Evolutionary conservation across 2,888 invertebrate species (phyloP), one percentile per base, ranked within the genome.

Genomic region (Atrina japonica): DNA sequence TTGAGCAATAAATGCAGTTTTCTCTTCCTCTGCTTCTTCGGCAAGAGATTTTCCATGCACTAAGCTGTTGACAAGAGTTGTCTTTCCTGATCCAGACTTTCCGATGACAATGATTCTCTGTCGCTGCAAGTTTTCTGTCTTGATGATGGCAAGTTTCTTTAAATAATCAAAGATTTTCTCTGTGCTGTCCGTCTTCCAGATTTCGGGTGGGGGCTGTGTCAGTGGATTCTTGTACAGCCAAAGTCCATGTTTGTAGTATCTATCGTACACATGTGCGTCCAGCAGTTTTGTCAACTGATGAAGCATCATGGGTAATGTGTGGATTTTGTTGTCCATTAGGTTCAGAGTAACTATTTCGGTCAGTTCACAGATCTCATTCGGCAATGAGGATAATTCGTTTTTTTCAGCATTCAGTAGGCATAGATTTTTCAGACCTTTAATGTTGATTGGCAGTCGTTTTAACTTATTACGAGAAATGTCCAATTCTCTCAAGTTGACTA

Each of bases 191-290:
- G 88, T 88, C 65, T 88, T 86, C 90, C 90, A 90, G 3, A 90
- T 78, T 49, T 88, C 83, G 50, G 85, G 84, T 30, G 90, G 90
- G 14, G 89, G 90, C 47, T 82, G 81, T 29, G 77, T 85, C 30
- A 90, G 76, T 9, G 90, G 90, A 67, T 90, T 90, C 61, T 85
- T 85, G 77, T 89, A 86, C 53, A 90, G 77, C 90, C 90, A 90
- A 55, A 90, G 77, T 3, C 90, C 90, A 75, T 79, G 65, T 68
- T 88, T 88, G 18, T 81, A 75, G 21, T 88, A 77, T 47, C 88
- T 87, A 41, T 80, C 75, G 75, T 86, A 90, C 9, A 82, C 81
- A 70, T 90, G 90, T 6, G 89, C 89, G 30, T 75, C 78, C 29
- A 76, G 83, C 5, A 90, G 70, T 9, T 82, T 83, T 43, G 77